Base-by-base conservation (phyloP, 2,113 vertebrate genomes). In the Megaceryle torquata region DNA sequence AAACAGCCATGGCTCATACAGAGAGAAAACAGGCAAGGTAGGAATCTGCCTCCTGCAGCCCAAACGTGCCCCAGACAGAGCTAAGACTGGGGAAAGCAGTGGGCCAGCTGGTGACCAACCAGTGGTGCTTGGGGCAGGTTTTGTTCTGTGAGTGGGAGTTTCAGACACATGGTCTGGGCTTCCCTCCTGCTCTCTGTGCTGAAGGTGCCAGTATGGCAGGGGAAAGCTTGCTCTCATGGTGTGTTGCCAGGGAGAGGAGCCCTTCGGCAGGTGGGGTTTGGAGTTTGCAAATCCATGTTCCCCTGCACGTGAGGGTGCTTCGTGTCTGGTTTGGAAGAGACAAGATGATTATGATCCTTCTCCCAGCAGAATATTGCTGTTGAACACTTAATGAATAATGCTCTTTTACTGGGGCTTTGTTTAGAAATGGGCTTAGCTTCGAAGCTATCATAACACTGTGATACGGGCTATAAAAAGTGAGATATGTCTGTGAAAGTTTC, bases 151-250 rank as follows among this genome's bases (percentile, higher is more conserved):
- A 2, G 15, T 41, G n/a, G 57, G 59, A 78, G 25, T 14, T 48
- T 60, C 56, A 33, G 46, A 7, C 20, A 1, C 12, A 1, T 3
- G 11, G 8, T 37, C 26, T 33, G 17, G 61, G 61, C 56, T 63
- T 79, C 60, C 11, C 67, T 86, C 24, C 22, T 5, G 5, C 39
- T 65, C 3, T 1, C 46, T 15, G 14, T 24, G 54, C 11, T 68
- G 20, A 19, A 31, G n/a, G 12, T 20, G 15, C 43, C 0, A 1
- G 43, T 22, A 5, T 1, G 2, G 39, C 1, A 3, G 39, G 9
- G 35, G 6, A 17, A 0, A 7, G 24, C 43, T 54, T 1, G 1
- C 5, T 31, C 37, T 35, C 1, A 0, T 12, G 31, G 13, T 10
- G 2, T 1, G 2, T 20, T 11, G 21, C 7, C 29, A 61, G 61